phyloP scores from a whole-genome alignment of 2,113 vertebrate species.

The Psilopsiagon aymara region DNA sequence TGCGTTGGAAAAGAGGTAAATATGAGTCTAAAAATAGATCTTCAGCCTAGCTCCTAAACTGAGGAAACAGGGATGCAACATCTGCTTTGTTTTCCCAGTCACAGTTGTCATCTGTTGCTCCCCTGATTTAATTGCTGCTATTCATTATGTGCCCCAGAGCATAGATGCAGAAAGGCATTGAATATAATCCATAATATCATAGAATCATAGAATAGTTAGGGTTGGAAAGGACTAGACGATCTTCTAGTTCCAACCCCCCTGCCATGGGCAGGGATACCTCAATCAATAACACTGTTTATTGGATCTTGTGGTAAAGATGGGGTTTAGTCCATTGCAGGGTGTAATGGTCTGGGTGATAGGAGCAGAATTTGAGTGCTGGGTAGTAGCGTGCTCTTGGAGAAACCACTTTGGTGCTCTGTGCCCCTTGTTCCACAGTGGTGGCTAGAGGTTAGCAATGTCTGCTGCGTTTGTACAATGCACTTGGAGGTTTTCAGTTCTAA shows the following conservation, averaged over 20 bases:
- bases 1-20: constrained; percentile 11
- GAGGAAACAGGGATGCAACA: accelerated
- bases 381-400: accelerated
- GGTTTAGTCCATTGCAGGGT: neutral
- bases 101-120: neutral
- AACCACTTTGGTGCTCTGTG: neutral
- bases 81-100: neutral
- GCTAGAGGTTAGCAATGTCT: neutral
- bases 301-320: neutral
- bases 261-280: no score
- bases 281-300: neutral
- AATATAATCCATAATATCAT: neutral
- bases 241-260: no score
- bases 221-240: no score
- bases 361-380: neutral
- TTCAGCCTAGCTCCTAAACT: neutral
- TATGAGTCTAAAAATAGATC: neutral
- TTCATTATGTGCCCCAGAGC: neutral
- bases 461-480: neutral
- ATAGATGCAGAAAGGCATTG: neutral
- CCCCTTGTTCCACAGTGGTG: neutral
- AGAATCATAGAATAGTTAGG: no score
- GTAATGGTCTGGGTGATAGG: neutral
- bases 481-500: neutral
- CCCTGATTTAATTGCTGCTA: neutral